A percentile compares a stretch with the other conserved stretches of the same genome.
Conservation (phyloP, 2,888 invertebrate genomes). For the Dasypolia templi region DNA sequence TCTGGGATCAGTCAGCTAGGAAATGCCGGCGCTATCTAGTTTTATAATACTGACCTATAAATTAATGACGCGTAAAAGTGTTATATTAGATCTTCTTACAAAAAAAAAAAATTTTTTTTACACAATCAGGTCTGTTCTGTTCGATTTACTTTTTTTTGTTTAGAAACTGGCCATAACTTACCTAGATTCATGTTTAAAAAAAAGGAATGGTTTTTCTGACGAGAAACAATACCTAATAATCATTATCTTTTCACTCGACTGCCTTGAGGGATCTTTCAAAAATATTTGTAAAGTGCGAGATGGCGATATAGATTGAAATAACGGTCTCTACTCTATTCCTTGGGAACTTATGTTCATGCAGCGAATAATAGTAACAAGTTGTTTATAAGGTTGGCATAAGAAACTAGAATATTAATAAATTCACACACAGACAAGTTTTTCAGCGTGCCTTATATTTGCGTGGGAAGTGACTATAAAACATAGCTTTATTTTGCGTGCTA, state of each 20-base stretch:
- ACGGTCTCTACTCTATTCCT: conserved; percentile 23
- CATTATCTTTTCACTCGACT: not conserved
- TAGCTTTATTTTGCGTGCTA: conserved; percentile 56
- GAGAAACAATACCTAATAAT: not conserved
- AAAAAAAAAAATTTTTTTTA: no score
- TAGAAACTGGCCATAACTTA: not conserved
- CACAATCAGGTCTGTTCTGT: not conserved
- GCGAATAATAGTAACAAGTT: conserved; percentile 29
- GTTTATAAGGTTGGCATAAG: conserved; percentile 42
- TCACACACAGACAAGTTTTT: conserved; percentile 59
- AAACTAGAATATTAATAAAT: conserved; percentile 58
- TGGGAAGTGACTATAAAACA: conserved; percentile 64
- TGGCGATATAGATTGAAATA: not conserved
- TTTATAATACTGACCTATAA: no score
- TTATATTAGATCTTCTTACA: no score
- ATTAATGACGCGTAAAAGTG: no score
- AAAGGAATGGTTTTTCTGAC: not conserved
- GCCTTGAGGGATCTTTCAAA: not conserved
- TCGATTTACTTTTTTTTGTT: not conserved
- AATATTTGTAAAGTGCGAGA: not conserved
- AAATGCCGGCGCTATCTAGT: no score
- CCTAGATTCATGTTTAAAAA: not conserved
- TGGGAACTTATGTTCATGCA: conserved; percentile 20
- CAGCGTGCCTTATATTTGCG: conserved; percentile 57
- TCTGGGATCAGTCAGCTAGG: no score